phyloP scores from a whole-genome alignment of 2,888 invertebrate genomes.

The Euspilapteryx auroguttella region DNA sequence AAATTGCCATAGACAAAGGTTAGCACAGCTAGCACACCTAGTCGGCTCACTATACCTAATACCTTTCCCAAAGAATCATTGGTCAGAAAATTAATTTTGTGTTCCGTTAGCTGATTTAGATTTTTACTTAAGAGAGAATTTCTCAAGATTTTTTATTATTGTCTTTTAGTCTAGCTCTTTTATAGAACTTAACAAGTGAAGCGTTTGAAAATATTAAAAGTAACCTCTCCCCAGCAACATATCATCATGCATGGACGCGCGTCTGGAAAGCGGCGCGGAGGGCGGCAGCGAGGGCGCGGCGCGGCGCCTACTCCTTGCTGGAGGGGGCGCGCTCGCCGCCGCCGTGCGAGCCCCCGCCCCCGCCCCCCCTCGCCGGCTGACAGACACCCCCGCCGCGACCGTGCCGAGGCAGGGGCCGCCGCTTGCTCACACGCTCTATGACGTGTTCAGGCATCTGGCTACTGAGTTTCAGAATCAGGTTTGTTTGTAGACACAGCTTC shows the following conservation, averaged over 20 bases:
- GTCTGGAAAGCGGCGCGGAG: constrained; percentile 80
- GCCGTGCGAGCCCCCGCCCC: constrained; percentile 37
- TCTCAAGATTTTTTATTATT: too few species aligned
- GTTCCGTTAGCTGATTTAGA: too few species aligned
- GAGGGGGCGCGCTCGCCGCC: constrained; percentile 62
- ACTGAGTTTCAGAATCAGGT: constrained; percentile 48
- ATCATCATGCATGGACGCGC: constrained; percentile 45
- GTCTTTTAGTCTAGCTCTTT: too few species aligned
- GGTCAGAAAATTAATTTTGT: too few species aligned
- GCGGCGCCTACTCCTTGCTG: constrained; percentile 69
- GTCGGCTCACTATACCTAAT: too few species aligned
- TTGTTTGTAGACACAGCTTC: neutral
- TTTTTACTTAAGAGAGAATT: too few species aligned
- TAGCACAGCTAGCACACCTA: too few species aligned
- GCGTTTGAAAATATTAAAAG: too few species aligned
- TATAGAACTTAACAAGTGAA: too few species aligned
- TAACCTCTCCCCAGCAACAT: constrained; percentile 21
- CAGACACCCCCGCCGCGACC: constrained; percentile 22
- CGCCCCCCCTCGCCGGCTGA: constrained; percentile 10
- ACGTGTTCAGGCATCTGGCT: constrained; percentile 53
- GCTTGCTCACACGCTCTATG: constrained; percentile 37
- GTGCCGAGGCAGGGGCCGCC: constrained; percentile 26
- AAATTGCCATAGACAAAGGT: too few species aligned
- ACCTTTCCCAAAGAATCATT: too few species aligned
- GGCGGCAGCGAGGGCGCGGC: constrained; percentile 75